Percentiles rank a stretch among this genome's conserved stretches.
These are phyloP conservation scores for Pandemis corylana DNA, from an alignment of 2,888 invertebrate species.

Conservation along the genomic window DNA sequence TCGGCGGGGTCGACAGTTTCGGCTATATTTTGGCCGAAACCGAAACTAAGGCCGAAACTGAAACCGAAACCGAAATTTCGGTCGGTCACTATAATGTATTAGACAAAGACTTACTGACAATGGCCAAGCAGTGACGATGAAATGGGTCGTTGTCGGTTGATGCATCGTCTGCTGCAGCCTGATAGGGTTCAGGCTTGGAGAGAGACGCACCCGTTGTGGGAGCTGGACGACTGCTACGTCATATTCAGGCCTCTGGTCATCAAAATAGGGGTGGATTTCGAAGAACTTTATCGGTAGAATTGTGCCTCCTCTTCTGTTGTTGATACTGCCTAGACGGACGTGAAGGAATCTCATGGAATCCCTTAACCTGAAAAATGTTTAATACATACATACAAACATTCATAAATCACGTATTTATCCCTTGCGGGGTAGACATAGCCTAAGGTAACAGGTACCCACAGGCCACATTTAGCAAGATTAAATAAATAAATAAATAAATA, in stretches of 20 bases:
- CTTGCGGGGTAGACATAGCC: no score
- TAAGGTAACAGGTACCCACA: no score
- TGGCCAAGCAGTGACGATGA: conserved; percentile 69
- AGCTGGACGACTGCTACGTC: conserved; percentile 69
- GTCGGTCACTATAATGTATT: no score
- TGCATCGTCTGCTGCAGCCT: conserved; percentile 52
- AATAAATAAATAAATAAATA: no score
- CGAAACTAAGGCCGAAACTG: no score
- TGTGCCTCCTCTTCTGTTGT: conserved; percentile 68
- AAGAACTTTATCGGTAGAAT: conserved; percentile 63
- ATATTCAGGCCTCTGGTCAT: conserved; percentile 63
- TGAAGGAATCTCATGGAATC: conserved; percentile 60
- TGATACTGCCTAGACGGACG: conserved; percentile 70
- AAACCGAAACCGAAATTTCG: no score
- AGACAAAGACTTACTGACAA: conserved; percentile 48
- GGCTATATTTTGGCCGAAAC: no score
- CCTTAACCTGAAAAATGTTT: conserved; percentile 56
- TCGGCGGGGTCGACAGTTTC: no score
- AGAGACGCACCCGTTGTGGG: conserved; percentile 53
- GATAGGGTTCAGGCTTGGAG: conserved; percentile 59
- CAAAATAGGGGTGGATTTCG: conserved; percentile 69
- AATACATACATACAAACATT: no score
- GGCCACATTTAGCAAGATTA: no score
- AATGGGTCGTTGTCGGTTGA: conserved; percentile 61
- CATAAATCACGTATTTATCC: no score